These are phyloP conservation scores for Megalonaias nervosa DNA, from an alignment of 1,140 invertebrate species.

Conservation along the genomic window DNA sequence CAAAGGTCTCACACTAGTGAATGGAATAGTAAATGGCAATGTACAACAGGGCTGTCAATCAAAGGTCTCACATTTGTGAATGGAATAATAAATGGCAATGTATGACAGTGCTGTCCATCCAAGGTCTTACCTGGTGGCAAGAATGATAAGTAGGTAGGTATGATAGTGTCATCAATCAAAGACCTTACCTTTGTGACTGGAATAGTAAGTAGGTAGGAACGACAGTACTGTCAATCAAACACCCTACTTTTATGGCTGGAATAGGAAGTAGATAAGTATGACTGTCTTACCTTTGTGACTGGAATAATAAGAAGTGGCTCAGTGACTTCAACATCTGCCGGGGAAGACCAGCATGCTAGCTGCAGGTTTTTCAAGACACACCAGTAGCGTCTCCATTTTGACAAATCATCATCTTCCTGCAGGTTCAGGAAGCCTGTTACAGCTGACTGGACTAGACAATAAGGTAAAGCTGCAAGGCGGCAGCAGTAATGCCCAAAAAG, in stretches of 20 bases:
- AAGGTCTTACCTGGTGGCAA: neutral
- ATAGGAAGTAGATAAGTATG: neutral
- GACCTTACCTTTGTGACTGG: too few species aligned
- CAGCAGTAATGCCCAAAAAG: conserved; percentile 84
- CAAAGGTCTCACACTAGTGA: too few species aligned
- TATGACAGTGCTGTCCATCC: too few species aligned
- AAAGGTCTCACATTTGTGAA: too few species aligned
- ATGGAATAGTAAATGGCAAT: too few species aligned
- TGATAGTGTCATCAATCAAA: too few species aligned
- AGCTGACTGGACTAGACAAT: conserved; percentile 76
- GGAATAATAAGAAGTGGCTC: conserved; percentile 68
- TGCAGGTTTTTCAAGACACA: conserved; percentile 70
- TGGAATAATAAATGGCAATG: too few species aligned
- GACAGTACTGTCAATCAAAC: too few species aligned
- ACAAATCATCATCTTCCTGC: conserved; percentile 62
- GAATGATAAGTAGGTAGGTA: too few species aligned
- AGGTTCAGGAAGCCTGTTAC: conserved; percentile 75
- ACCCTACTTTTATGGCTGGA: too few species aligned
- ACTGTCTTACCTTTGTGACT: conserved; percentile 68
- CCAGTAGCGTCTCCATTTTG: conserved; percentile 65
- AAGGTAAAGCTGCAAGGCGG: conserved; percentile 79
- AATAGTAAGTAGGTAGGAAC: too few species aligned
- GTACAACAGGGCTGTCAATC: too few species aligned
- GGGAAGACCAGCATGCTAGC: conserved; percentile 68
- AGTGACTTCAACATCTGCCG: conserved; percentile 63